Conservation (phyloP, 2,797 vertebrate genomes). For the Hippoglossus hippoglossus region DNA sequence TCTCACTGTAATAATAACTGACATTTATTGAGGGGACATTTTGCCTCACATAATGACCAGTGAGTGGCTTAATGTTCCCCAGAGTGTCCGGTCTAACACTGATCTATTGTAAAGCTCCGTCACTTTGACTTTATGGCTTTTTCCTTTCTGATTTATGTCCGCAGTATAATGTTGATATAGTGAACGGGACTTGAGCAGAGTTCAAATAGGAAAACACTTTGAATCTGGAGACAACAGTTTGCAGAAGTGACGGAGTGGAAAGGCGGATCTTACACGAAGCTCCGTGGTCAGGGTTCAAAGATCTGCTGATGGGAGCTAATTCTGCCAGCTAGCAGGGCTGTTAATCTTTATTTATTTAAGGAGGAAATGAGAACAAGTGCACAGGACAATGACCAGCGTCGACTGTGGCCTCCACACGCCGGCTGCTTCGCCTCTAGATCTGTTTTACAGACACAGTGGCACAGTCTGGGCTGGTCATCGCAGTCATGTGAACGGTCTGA, state of each 20-base stretch:
- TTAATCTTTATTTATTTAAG: constrained; percentile 78
- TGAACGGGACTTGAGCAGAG: neutral
- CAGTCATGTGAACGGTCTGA: neutral
- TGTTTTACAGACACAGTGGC: constrained; percentile 24
- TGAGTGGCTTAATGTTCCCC: neutral
- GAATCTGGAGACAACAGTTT: constrained; percentile 1
- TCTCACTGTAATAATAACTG: neutral
- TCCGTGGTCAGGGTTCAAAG: constrained; percentile 39
- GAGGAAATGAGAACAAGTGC: constrained; percentile 74
- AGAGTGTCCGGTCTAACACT: too few relatives aligned
- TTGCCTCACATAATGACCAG: neutral
- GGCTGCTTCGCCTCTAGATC: constrained; percentile 36
- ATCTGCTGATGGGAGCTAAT: constrained; percentile 55
- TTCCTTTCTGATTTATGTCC: constrained; percentile 22
- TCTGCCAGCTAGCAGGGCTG: constrained; percentile 43
- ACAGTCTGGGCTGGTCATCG: neutral
- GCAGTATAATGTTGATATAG: constrained; percentile 22
- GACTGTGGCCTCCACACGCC: constrained; percentile 27
- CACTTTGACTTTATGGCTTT: neutral
- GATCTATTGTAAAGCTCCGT: too few relatives aligned
- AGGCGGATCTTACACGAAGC: constrained; percentile 15
- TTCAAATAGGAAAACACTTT: constrained; percentile 8
- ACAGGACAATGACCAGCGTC: constrained; percentile 53
- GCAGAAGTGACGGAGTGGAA: neutral
- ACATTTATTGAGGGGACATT: neutral